These are phyloP conservation scores for Nysson spinosus DNA, from an alignment of 2,888 invertebrate genomes.

Conservation along the genomic window DNA sequence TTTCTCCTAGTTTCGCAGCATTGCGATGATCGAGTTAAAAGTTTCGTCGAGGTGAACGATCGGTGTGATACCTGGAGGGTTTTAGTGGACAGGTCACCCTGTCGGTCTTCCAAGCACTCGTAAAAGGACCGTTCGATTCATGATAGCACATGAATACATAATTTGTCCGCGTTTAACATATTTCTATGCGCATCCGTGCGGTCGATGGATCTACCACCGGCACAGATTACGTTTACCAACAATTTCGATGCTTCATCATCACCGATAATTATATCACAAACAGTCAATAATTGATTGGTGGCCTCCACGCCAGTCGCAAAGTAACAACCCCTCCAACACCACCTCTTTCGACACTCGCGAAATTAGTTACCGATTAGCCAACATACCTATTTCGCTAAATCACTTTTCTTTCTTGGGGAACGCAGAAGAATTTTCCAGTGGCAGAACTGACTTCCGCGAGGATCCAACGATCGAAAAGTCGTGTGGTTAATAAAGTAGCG, in stretches of 20 bases:
- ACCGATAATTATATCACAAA: slow-evolving; percentile 47
- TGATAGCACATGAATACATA: too few species aligned
- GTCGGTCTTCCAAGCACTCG: too few species aligned
- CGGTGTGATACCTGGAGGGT: too few species aligned
- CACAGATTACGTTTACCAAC: slow-evolving; percentile 37
- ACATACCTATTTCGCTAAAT: neutral
- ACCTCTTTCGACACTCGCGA: slow-evolving; percentile 9
- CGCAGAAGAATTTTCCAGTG: too few species aligned
- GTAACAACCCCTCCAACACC: slow-evolving; percentile 15
- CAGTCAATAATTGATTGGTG: slow-evolving; percentile 49
- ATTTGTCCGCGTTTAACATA: slow-evolving; percentile 26
- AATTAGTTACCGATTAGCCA: neutral
- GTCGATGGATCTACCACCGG: slow-evolving; percentile 12
- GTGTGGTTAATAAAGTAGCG: neutral
- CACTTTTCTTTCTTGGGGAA: too few species aligned
- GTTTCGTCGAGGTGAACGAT: too few species aligned
- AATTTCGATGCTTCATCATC: slow-evolving; percentile 26
- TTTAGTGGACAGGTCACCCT: too few species aligned
- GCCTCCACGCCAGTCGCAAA: slow-evolving; percentile 27
- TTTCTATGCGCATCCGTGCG: neutral
- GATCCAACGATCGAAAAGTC: too few species aligned
- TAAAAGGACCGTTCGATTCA: too few species aligned
- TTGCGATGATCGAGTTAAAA: too few species aligned
- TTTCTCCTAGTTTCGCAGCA: too few species aligned
- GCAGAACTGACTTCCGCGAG: too few species aligned